A percentile compares a stretch with the other conserved stretches of the same genome.
These are phyloP conservation scores for Salticus scenicus DNA, from an alignment of 2,888 invertebrate genomes.

Conservation along the genomic window DNA sequence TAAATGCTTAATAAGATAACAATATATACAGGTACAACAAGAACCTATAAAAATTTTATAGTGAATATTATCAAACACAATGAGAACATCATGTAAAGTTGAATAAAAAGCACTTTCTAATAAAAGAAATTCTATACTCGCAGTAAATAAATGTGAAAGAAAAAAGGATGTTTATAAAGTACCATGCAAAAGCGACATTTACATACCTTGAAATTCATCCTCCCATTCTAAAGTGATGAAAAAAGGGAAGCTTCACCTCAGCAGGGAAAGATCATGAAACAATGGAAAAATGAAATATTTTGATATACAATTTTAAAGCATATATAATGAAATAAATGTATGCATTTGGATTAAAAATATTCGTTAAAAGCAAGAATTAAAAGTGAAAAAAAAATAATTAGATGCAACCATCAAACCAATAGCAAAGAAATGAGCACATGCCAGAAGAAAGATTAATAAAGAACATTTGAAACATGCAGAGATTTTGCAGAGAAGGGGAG, in stretches of 20 bases:
- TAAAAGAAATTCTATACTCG: conserved; percentile 68
- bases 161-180: conserved; percentile 31
- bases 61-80: too few relatives aligned
- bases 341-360: conserved; percentile 17
- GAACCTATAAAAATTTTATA: too few relatives aligned
- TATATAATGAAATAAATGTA: conserved; percentile 15
- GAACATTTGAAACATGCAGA: too few relatives aligned
- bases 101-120: too few relatives aligned
- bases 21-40: too few relatives aligned
- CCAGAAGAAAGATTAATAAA: too few relatives aligned
- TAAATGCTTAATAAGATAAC: too few relatives aligned
- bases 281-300: conserved; percentile 67
- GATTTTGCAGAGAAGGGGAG: conserved; percentile 48
- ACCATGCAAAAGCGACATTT: conserved; percentile 60
- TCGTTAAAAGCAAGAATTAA: background rate
- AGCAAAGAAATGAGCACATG: background rate
- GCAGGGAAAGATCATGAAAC: conserved; percentile 67
- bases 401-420: background rate
- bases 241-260: conserved; percentile 92
- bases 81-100: too few relatives aligned
- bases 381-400: background rate
- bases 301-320: conserved; percentile 38
- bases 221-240: conserved; percentile 98
- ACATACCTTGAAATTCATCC: conserved; percentile 99
- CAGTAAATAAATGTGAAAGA: conserved; percentile 45